phyloP scores from a whole-genome alignment of 2,888 invertebrate genomes.

The Acanthoscelides obtectus region DNA sequence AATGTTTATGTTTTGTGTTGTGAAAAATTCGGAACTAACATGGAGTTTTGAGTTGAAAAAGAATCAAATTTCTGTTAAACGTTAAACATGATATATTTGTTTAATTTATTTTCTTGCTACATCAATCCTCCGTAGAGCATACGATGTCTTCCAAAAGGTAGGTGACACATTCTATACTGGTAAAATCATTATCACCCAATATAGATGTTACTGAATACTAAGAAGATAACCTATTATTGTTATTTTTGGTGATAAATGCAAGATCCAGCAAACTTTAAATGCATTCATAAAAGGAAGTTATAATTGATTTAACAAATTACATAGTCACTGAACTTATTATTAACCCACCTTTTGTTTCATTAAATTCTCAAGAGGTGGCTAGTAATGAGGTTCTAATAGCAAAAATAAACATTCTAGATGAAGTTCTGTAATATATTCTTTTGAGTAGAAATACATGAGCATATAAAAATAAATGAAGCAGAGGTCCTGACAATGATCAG shows the following conservation, averaged over 20 bases:
- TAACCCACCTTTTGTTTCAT: no score
- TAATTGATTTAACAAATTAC: background rate
- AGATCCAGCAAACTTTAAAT: background rate
- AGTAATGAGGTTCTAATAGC: no score
- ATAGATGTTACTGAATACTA: background rate
- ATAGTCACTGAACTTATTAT: no score
- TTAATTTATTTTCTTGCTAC: background rate
- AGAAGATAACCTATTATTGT: background rate
- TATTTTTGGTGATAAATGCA: background rate
- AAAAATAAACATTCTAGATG: no score
- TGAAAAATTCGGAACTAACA: background rate
- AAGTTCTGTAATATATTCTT: no score
- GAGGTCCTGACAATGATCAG: no score
- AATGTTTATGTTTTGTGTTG: background rate
- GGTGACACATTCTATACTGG: background rate
- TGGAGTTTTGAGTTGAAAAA: background rate
- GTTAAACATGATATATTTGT: background rate
- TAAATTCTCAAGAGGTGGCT: no score
- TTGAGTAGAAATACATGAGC: no score
- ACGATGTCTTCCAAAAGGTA: background rate
- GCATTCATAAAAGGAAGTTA: background rate
- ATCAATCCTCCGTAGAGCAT: background rate
- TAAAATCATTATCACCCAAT: background rate
- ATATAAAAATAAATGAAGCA: no score
- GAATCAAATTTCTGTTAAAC: background rate